These are phyloP conservation scores for Ascaphus truei DNA, from an alignment of 2,113 vertebrate species.

Conservation along the genomic window DNA sequence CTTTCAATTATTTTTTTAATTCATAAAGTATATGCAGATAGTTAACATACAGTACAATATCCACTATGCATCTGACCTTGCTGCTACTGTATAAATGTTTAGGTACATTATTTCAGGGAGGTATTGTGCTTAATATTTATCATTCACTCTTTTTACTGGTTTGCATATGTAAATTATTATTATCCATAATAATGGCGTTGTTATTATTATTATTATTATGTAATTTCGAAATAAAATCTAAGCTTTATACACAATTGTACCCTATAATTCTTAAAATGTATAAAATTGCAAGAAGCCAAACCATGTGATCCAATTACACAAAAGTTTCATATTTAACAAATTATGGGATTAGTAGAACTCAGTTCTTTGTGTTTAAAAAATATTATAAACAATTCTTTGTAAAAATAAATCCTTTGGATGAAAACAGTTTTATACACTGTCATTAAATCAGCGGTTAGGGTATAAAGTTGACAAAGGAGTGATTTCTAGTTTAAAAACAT, in stretches of 20 bases:
- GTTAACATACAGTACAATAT: no score
- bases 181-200: no score
- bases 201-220: not conserved
- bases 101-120: no score
- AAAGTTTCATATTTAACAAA: constrained; percentile 37
- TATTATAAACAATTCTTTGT: constrained; percentile 25
- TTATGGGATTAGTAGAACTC: constrained; percentile 25
- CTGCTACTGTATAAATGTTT: no score
- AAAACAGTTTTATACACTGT: constrained; percentile 25
- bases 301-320: constrained; percentile 33
- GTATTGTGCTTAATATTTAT: no score
- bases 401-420: constrained; percentile 34
- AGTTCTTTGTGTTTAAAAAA: constrained; percentile 34
- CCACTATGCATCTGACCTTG: no score
- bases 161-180: no score
- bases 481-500: constrained; percentile 13
- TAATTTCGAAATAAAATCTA: not conserved
- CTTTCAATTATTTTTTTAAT: no score
- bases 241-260: not conserved
- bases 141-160: no score
- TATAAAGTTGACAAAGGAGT: constrained; percentile 2
- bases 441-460: constrained; percentile 25
- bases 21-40: no score
- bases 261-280: constrained; percentile 40
- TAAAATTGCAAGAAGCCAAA: constrained; percentile 24